Percentiles rank a stretch among this genome's conserved stretches.
These are phyloP conservation scores for Mesoligia furuncula DNA, from an alignment of 2,888 invertebrate genomes.

Conservation along the genomic window DNA sequence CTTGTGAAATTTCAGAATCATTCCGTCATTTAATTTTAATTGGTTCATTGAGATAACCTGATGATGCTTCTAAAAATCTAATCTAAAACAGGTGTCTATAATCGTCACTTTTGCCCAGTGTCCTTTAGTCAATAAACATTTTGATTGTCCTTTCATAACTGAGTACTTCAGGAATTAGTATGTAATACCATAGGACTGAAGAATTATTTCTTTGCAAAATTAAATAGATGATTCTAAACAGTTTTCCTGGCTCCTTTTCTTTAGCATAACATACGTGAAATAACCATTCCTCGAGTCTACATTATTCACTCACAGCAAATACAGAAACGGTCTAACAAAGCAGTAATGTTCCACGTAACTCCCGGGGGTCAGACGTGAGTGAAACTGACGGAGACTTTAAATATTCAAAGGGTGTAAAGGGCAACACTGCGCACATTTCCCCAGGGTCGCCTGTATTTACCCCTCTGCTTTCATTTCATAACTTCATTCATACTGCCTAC, in stretches of 20 bases:
- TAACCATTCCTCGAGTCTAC: not conserved
- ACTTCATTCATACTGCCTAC: constrained; percentile 9
- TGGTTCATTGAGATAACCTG: constrained; percentile 3
- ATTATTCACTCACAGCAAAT: constrained; percentile 27
- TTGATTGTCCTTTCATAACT: not conserved
- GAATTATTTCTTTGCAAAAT: not conserved
- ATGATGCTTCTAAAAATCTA: not conserved
- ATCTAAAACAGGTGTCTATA: not conserved
- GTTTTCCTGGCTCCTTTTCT: not conserved
- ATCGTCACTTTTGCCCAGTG: not conserved
- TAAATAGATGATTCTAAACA: not conserved
- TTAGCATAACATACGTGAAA: no score
- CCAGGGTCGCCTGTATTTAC: constrained; percentile 77
- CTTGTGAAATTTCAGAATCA: not conserved
- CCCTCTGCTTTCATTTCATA: constrained; percentile 67
- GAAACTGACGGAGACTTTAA: constrained; percentile 81
- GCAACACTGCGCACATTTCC: constrained; percentile 87
- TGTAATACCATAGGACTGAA: not conserved
- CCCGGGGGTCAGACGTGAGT: constrained; percentile 70
- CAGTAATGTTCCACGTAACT: constrained; percentile 51
- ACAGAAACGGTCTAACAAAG: constrained; percentile 52
- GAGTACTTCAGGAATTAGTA: not conserved
- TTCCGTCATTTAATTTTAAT: not conserved
- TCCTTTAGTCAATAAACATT: not conserved
- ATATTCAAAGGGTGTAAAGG: constrained; percentile 90